These are phyloP conservation scores for Alligator sinensis DNA, from an alignment of 2,113 vertebrate species.

Conservation along the genomic window DNA sequence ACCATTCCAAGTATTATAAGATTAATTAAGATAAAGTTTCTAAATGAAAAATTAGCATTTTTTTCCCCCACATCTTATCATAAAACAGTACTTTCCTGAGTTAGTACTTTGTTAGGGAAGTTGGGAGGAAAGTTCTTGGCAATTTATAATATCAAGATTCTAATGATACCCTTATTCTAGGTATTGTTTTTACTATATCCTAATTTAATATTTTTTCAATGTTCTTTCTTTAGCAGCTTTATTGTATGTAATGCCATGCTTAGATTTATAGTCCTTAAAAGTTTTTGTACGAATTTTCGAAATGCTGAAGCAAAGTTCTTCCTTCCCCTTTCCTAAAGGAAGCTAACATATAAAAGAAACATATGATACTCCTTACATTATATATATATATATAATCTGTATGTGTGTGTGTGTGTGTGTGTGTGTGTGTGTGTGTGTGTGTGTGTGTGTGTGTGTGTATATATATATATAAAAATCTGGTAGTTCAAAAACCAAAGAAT, in stretches of 20 bases:
- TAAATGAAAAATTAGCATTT: not conserved
- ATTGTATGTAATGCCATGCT: not conserved
- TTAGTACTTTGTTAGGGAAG: not conserved
- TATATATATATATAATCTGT: too few species aligned
- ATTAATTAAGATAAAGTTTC: not conserved
- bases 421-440: too few species aligned
- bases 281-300: not conserved
- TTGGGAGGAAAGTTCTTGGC: not conserved
- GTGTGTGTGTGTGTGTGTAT: too few species aligned
- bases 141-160: not conserved
- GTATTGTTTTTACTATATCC: not conserved
- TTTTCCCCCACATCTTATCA: not conserved
- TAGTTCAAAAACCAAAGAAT: too few species aligned
- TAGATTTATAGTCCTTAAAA: not conserved
- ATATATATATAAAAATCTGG: too few species aligned
- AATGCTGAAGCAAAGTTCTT: not conserved
- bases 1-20: not conserved
- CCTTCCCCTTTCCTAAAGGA: too few species aligned
- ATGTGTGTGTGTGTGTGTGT: too few species aligned
- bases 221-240: not conserved
- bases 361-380: too few species aligned
- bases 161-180: not conserved
- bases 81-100: not conserved
- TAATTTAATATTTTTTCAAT: not conserved
- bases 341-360: too few species aligned